Evolutionary conservation across 2,888 invertebrate genomes (phyloP).

Genomic region (Platycnemis pennipes): DNA sequence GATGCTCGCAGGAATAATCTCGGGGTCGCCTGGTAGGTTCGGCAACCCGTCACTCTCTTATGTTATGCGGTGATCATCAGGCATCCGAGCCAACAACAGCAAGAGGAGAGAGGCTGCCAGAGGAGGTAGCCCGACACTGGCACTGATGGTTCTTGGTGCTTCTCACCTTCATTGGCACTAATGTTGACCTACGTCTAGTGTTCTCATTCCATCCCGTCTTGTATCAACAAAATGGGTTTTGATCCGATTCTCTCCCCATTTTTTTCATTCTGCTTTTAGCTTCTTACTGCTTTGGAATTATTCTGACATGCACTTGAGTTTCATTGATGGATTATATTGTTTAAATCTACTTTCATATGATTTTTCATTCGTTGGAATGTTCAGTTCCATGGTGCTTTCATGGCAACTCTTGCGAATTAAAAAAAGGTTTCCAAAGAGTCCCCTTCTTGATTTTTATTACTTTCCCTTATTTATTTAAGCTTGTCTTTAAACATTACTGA

Average conservation of each 20-base stretch:
- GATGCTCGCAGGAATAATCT: neutral
- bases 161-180: slow-evolving; percentile 28
- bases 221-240: neutral
- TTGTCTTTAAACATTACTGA: too few species aligned
- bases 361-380: too few species aligned
- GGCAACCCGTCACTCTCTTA: slow-evolving; percentile 26
- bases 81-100: slow-evolving; percentile 39
- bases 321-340: neutral
- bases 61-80: slow-evolving; percentile 54
- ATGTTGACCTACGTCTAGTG: neutral
- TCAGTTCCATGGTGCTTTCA: too few species aligned
- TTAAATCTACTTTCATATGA: too few species aligned
- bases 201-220: neutral
- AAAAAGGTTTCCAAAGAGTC: too few species aligned
- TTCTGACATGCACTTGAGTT: neutral
- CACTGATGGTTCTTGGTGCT: neutral
- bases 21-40: neutral
- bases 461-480: too few species aligned
- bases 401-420: too few species aligned
- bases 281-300: neutral
- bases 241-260: neutral
- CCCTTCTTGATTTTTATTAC: too few species aligned
- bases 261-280: neutral
- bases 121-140: neutral
- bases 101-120: neutral